Percentiles rank a stretch among this genome's conserved stretches.
Conservation (phyloP, 1,140 invertebrate species). For the Procambarus clarkii region DNA sequence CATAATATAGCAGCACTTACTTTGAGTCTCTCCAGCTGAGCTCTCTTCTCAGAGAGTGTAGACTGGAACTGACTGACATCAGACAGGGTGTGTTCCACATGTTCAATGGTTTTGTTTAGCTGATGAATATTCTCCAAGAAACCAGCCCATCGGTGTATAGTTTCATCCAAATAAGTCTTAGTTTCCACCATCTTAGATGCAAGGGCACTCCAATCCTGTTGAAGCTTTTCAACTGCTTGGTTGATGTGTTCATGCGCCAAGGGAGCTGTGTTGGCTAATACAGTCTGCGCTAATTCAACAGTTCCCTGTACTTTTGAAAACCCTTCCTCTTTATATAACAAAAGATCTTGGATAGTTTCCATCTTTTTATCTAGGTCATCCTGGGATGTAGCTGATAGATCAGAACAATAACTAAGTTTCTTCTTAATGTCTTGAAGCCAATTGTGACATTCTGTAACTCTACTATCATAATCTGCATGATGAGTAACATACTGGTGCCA, state of each 20-base stretch:
- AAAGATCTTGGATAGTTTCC: slow-evolving; percentile 88
- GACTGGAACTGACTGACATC: slow-evolving; percentile 86
- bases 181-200: slow-evolving; percentile 92
- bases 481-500: slow-evolving; percentile 94
- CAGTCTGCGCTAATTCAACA: slow-evolving; percentile 91
- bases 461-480: slow-evolving; percentile 91
- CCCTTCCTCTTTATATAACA: slow-evolving; percentile 93
- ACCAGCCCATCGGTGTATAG: slow-evolving; percentile 91
- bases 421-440: slow-evolving; percentile 91
- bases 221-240: slow-evolving; percentile 86
- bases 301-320: slow-evolving; percentile 90
- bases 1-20: slow-evolving; percentile 73
- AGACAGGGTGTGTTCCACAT: slow-evolving; percentile 83
- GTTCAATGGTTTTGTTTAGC: slow-evolving; percentile 88
- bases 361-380: slow-evolving; percentile 91
- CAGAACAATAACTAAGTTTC: slow-evolving; percentile 89
- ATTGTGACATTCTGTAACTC: slow-evolving; percentile 85
- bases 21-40: slow-evolving; percentile 90
- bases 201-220: slow-evolving; percentile 92
- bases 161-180: slow-evolving; percentile 91
- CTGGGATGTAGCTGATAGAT: slow-evolving; percentile 86
- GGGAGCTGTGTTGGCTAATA: slow-evolving; percentile 94
- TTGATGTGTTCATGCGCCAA: slow-evolving; percentile 91
- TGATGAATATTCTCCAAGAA: slow-evolving; percentile 91
- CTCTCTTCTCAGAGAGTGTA: slow-evolving; percentile 89